Evolutionary conservation across 1,140 invertebrate species (phyloP).

Genomic region (Berghia stephanieae): DNA sequence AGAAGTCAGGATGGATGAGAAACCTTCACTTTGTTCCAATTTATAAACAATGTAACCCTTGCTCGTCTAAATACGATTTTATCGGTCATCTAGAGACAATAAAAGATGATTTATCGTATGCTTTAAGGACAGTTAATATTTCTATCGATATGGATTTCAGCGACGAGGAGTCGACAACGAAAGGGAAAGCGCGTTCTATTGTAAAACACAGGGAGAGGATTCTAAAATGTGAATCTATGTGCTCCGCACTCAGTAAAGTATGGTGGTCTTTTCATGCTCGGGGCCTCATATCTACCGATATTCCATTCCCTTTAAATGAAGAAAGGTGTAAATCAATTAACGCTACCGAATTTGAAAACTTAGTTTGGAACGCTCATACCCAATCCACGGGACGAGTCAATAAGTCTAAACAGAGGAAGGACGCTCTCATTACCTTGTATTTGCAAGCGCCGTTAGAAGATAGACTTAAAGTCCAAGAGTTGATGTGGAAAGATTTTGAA

Average conservation of each 20-base stretch:
- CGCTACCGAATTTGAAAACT: not conserved
- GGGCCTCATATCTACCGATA: constrained; percentile 47
- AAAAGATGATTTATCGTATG: constrained; percentile 47
- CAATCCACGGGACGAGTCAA: not conserved
- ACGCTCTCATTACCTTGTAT: constrained; percentile 1
- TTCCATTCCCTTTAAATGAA: constrained; percentile 40
- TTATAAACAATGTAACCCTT: constrained; percentile 53
- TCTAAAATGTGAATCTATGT: constrained; percentile 47
- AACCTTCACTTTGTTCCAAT: constrained; percentile 54
- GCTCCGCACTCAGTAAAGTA: constrained; percentile 43
- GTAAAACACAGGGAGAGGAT: constrained; percentile 42
- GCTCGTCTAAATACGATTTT: constrained; percentile 50
- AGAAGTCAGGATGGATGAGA: constrained; percentile 29
- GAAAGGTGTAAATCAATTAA: not conserved
- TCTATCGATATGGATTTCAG: constrained; percentile 35
- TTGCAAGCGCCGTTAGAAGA: constrained; percentile 1
- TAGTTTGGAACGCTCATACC: not conserved
- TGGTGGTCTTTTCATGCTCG: constrained; percentile 53
- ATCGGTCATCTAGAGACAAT: constrained; percentile 56
- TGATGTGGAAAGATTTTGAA: constrained; percentile 6
- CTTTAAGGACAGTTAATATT: constrained; percentile 44
- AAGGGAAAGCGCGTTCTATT: constrained; percentile 45
- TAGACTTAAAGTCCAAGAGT: not conserved
- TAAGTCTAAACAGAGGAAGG: not conserved
- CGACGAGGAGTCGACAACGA: not conserved